These are phyloP conservation scores for Thunnus thynnus DNA, from an alignment of 2,113 vertebrate genomes.

Conservation along the genomic window DNA sequence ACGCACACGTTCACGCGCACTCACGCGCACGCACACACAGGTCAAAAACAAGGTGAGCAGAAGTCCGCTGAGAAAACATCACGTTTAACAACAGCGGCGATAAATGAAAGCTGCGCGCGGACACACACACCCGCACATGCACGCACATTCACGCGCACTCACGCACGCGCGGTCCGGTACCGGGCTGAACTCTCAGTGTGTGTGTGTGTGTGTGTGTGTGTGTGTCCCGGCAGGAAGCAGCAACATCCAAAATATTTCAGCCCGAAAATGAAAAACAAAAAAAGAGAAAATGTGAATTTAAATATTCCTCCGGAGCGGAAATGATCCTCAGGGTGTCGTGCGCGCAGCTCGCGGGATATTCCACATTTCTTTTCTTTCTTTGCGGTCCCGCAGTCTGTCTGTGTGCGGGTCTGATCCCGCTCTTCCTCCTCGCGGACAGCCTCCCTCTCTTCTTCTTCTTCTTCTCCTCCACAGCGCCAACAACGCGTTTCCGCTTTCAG, in stretches of 20 bases:
- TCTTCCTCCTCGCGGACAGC: conserved; percentile 26
- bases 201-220: too few relatives aligned
- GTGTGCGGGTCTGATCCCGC: conserved; percentile 17
- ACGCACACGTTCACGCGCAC: not conserved
- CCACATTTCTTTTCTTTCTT: conserved; percentile 32
- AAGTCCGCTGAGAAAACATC: not conserved
- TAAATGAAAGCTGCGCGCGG: too few relatives aligned
- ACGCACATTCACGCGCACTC: conserved; percentile 3
- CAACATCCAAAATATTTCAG: conserved; percentile 13
- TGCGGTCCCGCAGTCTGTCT: conserved; percentile 34
- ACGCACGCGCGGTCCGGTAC: conserved; percentile 28
- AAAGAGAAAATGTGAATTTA: not conserved
- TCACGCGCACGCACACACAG: not conserved
- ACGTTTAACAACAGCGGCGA: not conserved
- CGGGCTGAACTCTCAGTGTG: conserved; percentile 26
- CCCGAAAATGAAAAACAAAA: conserved; percentile 3
- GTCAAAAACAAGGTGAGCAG: not conserved
- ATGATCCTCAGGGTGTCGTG: conserved; percentile 17
- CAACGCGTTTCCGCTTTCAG: conserved; percentile 43
- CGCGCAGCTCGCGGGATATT: not conserved
- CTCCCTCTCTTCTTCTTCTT: conserved; percentile 8
- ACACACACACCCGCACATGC: conserved; percentile 10
- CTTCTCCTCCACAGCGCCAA: conserved; percentile 19
- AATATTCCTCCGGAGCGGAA: conserved; percentile 4
- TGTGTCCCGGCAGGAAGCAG: conserved; percentile 37